Evolutionary conservation across 2,888 invertebrate species (phyloP), one percentile per base, ranked within the genome.

Genomic region (Eremobia ochroleuca): DNA sequence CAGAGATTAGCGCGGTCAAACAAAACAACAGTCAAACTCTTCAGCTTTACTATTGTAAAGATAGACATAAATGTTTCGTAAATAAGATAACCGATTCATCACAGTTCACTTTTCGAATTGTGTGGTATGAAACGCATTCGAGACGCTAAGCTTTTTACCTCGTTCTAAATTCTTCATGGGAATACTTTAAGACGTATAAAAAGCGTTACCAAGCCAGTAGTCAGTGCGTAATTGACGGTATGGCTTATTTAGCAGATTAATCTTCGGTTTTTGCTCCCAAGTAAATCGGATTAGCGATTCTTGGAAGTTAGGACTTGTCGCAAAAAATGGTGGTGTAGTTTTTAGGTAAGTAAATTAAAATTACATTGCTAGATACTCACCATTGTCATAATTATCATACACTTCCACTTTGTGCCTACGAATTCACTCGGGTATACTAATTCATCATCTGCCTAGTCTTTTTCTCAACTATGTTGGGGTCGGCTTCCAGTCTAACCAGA

Each of bases 111-210:
- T 55, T 46, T 34, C 49, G 9, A 81, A 76, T 62, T 79, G 66
- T 76, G 61, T 66, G 62, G 52, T 49, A 18, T 62, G 31, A 28
- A 55, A 40, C 4, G 31, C 37, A 34, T 78, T 78, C 15, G 81
- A 15, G 11, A 78, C 75, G 65, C 49, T 28, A 78, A 58, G 40
- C 40, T 78, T 78, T 81, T 78, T 81, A 79, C 15, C 1, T 31
- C 40, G 25, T 58, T 78, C 52, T 65, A 58, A 43, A 81, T 65
- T 78, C 18, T 49, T 34, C 75, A 58, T 81, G 78, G 81, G 78
- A 78, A 81, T 65, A 43, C 4, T 74, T 58, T 49, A 28, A 34
- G 40, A 8, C 9, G 11, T 46, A 37, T 64, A 81, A 81, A 81
- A 81, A 78, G 25, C 58, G 28, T 59, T 21, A 49, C 40, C 28